phyloP scores from a whole-genome alignment of 1,140 invertebrate species.

The Drosophila takahashii region DNA sequence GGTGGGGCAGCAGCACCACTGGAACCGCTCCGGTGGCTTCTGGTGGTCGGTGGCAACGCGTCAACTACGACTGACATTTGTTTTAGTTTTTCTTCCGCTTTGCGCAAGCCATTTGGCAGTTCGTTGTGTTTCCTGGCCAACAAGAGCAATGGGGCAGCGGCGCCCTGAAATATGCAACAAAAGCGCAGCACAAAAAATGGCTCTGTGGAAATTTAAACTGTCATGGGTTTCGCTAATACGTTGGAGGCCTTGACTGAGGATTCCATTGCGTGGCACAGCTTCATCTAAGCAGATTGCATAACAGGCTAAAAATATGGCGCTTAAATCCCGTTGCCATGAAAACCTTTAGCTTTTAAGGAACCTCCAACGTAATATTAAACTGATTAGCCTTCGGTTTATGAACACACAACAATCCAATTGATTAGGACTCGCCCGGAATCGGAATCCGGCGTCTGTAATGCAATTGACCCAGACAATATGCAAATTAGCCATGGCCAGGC shows the following conservation, averaged over 20 bases:
- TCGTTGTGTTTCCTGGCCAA: conserved; percentile 66
- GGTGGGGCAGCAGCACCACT: conserved; percentile 17
- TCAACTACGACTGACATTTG: conserved; percentile 82
- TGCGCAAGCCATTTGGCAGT: conserved; percentile 81
- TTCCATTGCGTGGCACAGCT: background rate
- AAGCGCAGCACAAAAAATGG: conserved; percentile 36
- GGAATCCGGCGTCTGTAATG: conserved; percentile 37
- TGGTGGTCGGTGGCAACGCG: conserved; percentile 69
- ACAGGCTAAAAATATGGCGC: background rate
- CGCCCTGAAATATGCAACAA: conserved; percentile 66
- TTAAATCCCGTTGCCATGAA: background rate
- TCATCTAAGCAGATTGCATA: conserved; percentile 4
- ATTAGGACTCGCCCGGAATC: conserved; percentile 37
- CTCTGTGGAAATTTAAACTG: conserved; percentile 71
- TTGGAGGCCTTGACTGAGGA: conserved; percentile 26
- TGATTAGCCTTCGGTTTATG: conserved; percentile 19
- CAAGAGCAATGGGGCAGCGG: conserved; percentile 16
- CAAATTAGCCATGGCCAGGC: conserved; percentile 63
- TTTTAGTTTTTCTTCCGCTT: conserved; percentile 83
- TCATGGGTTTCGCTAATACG: conserved; percentile 59
- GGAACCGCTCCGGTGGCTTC: conserved; percentile 29
- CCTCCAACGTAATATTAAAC: background rate
- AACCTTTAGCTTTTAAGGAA: background rate
- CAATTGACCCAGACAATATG: conserved; percentile 72
- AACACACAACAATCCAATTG: conserved; percentile 64